Conservation (phyloP, 1,140 invertebrate species). For the Euschistus heros region DNA sequence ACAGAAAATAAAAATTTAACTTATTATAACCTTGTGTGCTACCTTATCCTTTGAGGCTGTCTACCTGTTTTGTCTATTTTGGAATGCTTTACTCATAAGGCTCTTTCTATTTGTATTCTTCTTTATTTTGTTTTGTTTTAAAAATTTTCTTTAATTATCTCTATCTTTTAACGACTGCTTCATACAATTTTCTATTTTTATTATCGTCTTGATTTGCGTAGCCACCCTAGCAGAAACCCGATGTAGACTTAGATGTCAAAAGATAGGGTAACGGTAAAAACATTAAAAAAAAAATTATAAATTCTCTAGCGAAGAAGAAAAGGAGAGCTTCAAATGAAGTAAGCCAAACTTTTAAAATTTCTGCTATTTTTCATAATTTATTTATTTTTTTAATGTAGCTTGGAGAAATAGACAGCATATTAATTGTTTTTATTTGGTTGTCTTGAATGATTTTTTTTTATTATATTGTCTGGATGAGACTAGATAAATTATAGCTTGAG, state of each 20-base stretch:
- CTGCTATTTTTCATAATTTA: too few relatives aligned
- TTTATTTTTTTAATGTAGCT: too few relatives aligned
- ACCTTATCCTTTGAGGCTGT: slow-evolving; percentile 10
- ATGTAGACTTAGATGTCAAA: slow-evolving; percentile 5
- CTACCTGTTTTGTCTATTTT: slow-evolving; percentile 11
- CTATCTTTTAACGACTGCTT: slow-evolving; percentile 4
- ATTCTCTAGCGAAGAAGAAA: too few relatives aligned
- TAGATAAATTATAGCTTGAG: too few relatives aligned
- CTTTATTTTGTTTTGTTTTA: not conserved
- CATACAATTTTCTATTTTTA: not conserved
- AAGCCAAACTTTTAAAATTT: too few relatives aligned
- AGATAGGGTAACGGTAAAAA: too few relatives aligned
- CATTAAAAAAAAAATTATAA: too few relatives aligned
- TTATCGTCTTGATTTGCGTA: slow-evolving; percentile 4
- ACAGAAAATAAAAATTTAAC: not conserved
- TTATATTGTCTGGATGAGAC: too few relatives aligned
- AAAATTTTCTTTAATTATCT: not conserved
- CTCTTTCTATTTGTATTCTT: slow-evolving; percentile 2
- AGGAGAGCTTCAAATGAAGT: too few relatives aligned
- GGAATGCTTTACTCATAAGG: slow-evolving; percentile 1
- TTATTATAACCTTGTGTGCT: slow-evolving; percentile 15
- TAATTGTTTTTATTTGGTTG: too few relatives aligned
- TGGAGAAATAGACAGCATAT: too few relatives aligned
- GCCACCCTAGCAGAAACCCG: slow-evolving; percentile 4
- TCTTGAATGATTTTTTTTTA: too few relatives aligned